Base-by-base conservation (phyloP, 2,113 vertebrate species). In the Paedocypris sp. region DNA sequence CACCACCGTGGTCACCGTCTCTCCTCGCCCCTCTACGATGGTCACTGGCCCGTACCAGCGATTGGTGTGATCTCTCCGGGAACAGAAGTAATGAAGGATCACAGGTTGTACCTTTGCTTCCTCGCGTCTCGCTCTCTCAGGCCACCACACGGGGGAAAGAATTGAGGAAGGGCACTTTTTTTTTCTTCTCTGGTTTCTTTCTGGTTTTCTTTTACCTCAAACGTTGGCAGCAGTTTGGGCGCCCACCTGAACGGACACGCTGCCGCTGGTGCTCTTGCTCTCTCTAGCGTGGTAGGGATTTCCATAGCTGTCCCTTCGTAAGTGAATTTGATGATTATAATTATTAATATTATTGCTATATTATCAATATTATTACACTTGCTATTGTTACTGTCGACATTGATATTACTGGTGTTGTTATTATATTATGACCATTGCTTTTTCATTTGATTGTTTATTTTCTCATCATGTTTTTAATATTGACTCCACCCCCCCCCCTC, bases 21-120 rank as follows among this genome's bases (percentile, higher is more conserved):
- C 91, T 80, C 92, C 93, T 70, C 94, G 97, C 29, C 92, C 95
- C 83, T 95, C 89, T 84, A 98, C 95, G 61, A 90, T 89, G 78
- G 88, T 98, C 84, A 97, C 94, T 2, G 95, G 95, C 66, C 94
- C 93, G 69, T 99, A 99, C 86, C 97, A 88, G 82, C 88, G 88
- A 83, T 97, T 90, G 79, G 88, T 93, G 76, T 99, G 86, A 93
- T 77, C 79, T 58, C 52, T 31, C 43, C 28, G 35, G 33, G 52
- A 59, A 36, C 35, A 58, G 12, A 60, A 48, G 48, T 35, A 18
- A 26, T 36, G n/a, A 60, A 60, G 13, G 22, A 33, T 45, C 26
- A 33, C 12, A 7, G 50, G 51, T 50, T 20, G 25, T 11, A 26
- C 15, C n/a, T 52, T 46, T 23, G 33, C 47, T 60, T 62, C 11